These are phyloP conservation scores for Nymphicus hollandicus DNA, from an alignment of 2,113 vertebrate species.

Conservation along the genomic window DNA sequence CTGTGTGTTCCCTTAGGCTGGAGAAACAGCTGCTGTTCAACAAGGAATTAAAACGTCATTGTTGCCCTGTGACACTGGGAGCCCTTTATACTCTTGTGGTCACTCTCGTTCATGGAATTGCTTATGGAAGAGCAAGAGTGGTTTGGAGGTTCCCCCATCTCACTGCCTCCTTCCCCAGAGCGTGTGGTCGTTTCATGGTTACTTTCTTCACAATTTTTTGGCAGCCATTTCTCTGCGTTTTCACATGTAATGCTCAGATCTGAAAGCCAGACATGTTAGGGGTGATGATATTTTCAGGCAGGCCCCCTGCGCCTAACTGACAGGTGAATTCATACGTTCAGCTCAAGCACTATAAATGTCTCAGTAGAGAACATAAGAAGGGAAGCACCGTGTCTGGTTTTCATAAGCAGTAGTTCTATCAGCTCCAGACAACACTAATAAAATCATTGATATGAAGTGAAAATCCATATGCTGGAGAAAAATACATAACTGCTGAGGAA, in stretches of 20 bases:
- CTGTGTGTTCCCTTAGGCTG: neutral
- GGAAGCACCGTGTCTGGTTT: slow-evolving; percentile 13
- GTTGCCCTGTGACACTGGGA: neutral
- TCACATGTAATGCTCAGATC: neutral
- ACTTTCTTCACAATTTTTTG: neutral
- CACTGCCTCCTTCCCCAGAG: neutral
- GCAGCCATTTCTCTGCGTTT: neutral
- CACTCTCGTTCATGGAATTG: neutral
- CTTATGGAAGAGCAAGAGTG: neutral
- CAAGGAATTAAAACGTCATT: neutral
- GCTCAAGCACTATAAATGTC: neutral
- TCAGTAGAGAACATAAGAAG: neutral
- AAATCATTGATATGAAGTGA: neutral
- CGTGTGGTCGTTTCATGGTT: neutral
- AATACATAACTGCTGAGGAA: neutral
- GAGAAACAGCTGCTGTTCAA: neutral
- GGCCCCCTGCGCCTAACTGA: neutral
- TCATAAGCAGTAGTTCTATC: neutral
- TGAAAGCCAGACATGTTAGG: neutral
- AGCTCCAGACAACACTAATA: slow-evolving; percentile 14
- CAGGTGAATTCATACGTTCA: slow-evolving; percentile 61
- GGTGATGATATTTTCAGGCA: slow-evolving; percentile 20
- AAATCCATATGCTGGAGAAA: neutral
- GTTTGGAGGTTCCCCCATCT: neutral
- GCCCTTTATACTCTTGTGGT: neutral